Conservation (phyloP, 2,113 vertebrate species). For the Saguinus midas region DNA sequence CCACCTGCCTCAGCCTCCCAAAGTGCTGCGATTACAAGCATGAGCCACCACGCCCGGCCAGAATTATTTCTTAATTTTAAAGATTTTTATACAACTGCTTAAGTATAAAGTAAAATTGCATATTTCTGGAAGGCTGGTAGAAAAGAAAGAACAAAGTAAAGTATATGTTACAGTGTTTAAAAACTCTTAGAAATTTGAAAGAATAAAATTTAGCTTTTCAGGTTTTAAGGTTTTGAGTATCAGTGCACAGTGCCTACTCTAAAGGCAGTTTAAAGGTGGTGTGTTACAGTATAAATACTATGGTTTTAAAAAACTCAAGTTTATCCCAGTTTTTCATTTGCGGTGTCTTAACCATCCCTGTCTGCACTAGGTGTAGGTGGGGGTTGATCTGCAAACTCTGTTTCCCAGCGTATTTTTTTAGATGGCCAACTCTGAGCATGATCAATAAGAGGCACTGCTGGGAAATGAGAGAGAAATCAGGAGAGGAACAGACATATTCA, state of each 20-base stretch:
- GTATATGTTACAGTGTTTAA: neutral
- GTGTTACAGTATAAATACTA: neutral
- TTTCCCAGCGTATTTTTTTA: neutral
- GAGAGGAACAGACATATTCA: too few species aligned
- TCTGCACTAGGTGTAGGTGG: fast-evolving
- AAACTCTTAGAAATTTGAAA: neutral
- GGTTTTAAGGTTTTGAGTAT: neutral
- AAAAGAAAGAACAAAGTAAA: neutral
- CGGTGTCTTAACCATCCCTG: neutral
- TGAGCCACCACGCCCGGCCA: too few species aligned
- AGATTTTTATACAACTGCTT: neutral
- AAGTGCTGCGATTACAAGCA: too few species aligned
- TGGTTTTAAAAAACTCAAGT: neutral
- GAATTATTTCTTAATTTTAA: slow-evolving; percentile 18
- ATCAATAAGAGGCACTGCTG: neutral
- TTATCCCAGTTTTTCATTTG: neutral
- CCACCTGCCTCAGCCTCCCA: too few species aligned
- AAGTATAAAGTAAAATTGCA: neutral
- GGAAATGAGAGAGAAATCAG: neutral
- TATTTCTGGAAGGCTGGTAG: neutral
- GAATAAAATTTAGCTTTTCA: neutral
- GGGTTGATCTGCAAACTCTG: neutral
- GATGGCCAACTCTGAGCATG: too few species aligned
- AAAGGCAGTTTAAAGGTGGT: neutral
- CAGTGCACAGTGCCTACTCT: neutral